phyloP scores from a whole-genome alignment of 37 sponge, comb jelly and placozoan genomes.

The Crambe crambe region DNA sequence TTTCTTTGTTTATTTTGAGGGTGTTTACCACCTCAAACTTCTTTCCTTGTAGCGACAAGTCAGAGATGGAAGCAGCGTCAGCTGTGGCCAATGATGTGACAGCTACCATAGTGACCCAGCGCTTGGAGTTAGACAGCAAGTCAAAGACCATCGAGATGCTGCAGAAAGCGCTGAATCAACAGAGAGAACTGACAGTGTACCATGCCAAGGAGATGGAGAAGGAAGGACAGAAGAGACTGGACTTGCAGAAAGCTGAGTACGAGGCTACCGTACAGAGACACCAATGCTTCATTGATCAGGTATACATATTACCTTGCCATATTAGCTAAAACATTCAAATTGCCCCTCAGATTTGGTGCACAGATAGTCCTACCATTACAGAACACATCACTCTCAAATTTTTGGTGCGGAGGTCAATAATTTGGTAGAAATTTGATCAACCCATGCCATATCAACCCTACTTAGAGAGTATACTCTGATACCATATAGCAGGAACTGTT shows the following conservation, averaged over 20 bases:
- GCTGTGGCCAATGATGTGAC: slow-evolving; percentile 78
- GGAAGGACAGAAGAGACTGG: slow-evolving; percentile 80
- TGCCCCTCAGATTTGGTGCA: background rate
- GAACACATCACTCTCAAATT: too few relatives aligned
- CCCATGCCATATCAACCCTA: too few relatives aligned
- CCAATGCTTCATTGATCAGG: slow-evolving; percentile 92
- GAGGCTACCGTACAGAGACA: slow-evolving; percentile 87
- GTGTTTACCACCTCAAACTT: too few relatives aligned
- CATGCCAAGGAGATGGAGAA: slow-evolving; percentile 88
- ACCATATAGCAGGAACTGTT: too few relatives aligned
- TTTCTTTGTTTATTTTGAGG: too few relatives aligned
- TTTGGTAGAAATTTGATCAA: too few relatives aligned
- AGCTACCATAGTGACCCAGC: slow-evolving; percentile 59
- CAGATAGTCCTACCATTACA: background rate
- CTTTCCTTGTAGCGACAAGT: background rate
- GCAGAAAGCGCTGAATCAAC: slow-evolving; percentile 82
- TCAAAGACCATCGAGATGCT: slow-evolving; percentile 87
- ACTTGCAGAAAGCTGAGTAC: slow-evolving; percentile 81
- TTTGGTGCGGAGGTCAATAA: too few relatives aligned
- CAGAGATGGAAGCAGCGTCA: slow-evolving; percentile 57
- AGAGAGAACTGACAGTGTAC: slow-evolving; percentile 81
- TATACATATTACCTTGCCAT: slow-evolving; percentile 1
- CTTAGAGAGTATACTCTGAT: too few relatives aligned
- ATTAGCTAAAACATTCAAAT: background rate
- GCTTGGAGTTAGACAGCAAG: slow-evolving; percentile 87